These are phyloP conservation scores for Drosophila lutescens DNA, from an alignment of 2,888 invertebrate species.

Conservation along the genomic window DNA sequence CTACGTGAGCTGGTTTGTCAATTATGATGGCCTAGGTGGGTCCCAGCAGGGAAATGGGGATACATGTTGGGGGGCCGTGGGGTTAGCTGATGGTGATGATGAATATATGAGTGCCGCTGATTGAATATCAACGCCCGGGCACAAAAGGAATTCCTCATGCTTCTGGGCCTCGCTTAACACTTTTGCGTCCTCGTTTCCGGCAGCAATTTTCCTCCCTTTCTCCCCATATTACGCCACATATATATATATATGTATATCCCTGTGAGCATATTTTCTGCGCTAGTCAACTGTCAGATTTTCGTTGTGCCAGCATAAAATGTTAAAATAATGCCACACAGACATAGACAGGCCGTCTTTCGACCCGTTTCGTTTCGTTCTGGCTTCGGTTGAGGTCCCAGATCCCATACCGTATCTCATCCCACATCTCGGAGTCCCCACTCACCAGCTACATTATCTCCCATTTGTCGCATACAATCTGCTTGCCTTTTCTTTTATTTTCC, in stretches of 20 bases:
- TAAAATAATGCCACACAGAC: slow-evolving; percentile 77
- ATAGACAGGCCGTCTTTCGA: slow-evolving; percentile 65
- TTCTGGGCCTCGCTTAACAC: slow-evolving; percentile 59
- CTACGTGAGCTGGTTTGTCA: slow-evolving; percentile 76
- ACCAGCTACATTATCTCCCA: slow-evolving; percentile 78
- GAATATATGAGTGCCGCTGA: slow-evolving; percentile 76
- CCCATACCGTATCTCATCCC: slow-evolving; percentile 20
- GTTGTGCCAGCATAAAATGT: slow-evolving; percentile 80
- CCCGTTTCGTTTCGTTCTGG: slow-evolving; percentile 54
- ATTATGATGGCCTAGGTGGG: slow-evolving; percentile 69
- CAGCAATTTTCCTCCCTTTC: slow-evolving; percentile 53
- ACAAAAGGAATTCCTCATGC: slow-evolving; percentile 43
- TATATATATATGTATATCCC: slow-evolving; percentile 14
- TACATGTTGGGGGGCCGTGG: slow-evolving; percentile 15
- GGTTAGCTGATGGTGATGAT: slow-evolving; percentile 42
- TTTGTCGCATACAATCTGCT: slow-evolving; percentile 80
- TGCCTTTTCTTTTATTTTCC: slow-evolving; percentile 57
- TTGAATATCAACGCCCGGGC: slow-evolving; percentile 71
- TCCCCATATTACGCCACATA: background rate
- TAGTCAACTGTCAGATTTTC: slow-evolving; percentile 80
- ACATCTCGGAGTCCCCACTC: slow-evolving; percentile 33
- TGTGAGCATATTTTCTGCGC: slow-evolving; percentile 75
- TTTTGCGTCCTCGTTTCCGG: slow-evolving; percentile 72
- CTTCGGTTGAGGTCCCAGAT: slow-evolving; percentile 23
- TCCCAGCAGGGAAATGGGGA: slow-evolving; percentile 26